phyloP scores from a whole-genome alignment of 2,797 vertebrate genomes.

The Molossus alvarezi region DNA sequence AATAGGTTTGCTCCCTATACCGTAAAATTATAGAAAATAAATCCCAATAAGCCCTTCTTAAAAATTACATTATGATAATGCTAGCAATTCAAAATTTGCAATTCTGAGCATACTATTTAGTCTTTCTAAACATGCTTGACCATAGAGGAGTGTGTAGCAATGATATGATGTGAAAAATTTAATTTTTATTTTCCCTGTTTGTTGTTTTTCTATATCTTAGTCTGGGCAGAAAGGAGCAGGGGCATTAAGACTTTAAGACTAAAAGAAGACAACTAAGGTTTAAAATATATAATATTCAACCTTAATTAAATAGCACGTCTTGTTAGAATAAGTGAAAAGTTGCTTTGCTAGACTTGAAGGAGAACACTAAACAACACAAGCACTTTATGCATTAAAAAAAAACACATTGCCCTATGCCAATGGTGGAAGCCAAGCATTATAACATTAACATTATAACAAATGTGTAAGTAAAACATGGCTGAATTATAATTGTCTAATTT shows the following conservation, averaged over 20 bases:
- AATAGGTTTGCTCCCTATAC: not conserved
- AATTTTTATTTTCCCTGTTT: slow-evolving; percentile 16
- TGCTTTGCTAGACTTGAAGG: slow-evolving; percentile 16
- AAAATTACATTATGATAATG: slow-evolving; percentile 48
- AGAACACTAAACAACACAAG: not conserved
- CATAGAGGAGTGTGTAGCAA: not conserved
- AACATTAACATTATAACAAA: not conserved
- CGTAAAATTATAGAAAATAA: slow-evolving; percentile 47
- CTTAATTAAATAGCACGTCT: slow-evolving; percentile 43
- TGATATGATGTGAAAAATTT: not conserved
- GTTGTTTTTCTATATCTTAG: slow-evolving; percentile 1
- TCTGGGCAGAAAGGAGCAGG: not conserved
- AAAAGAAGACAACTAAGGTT: not conserved
- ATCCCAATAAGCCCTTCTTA: not conserved
- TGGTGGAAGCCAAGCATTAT: rapidly evolving
- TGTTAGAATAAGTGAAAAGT: not conserved
- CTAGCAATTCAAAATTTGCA: slow-evolving; percentile 47
- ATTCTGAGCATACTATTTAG: slow-evolving; percentile 43
- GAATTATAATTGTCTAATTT: not conserved
- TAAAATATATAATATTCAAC: slow-evolving; percentile 40
- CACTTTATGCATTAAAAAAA: not conserved
- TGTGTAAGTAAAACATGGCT: not conserved
- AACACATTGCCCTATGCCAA: not conserved
- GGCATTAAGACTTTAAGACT: slow-evolving; percentile 58
- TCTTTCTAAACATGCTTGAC: slow-evolving; percentile 38